A percentile compares a stretch with the other conserved stretches of the same genome.
These are phyloP conservation scores for Chionomys nivalis DNA, from an alignment of 2,113 vertebrate genomes.

Conservation along the genomic window DNA sequence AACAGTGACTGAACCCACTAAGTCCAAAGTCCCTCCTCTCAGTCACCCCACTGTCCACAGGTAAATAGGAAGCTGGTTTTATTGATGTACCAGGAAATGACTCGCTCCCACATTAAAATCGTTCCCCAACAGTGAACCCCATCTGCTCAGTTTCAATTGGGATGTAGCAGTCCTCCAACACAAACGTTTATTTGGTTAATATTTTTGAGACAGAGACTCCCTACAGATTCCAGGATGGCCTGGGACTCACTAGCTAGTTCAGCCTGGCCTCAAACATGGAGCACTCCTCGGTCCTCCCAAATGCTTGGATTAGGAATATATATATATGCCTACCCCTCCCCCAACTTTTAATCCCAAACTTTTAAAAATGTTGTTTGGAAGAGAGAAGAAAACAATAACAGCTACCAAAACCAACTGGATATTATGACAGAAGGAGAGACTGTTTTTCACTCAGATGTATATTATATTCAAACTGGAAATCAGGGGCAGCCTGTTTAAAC, in stretches of 20 bases:
- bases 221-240: neutral
- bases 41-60: conserved; percentile 17
- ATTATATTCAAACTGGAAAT: neutral
- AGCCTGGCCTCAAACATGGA: neutral
- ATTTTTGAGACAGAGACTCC: neutral
- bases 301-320: neutral
- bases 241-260: neutral
- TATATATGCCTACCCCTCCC: neutral
- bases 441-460: neutral
- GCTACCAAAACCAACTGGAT: neutral
- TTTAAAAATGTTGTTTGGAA: neutral
- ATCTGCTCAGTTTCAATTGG: neutral
- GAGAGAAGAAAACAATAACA: neutral
- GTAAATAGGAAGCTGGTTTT: conserved; percentile 21
- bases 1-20: conserved; percentile 16
- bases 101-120: neutral
- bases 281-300: neutral
- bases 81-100: conserved; percentile 31
- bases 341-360: neutral
- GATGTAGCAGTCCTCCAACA: neutral
- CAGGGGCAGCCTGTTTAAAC: neutral
- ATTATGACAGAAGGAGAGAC: neutral
- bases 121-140: neutral
- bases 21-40: conserved; percentile 55
- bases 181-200: neutral